Base-by-base conservation (phyloP, 2,113 vertebrate genomes). In the Pimephales promelas region DNA sequence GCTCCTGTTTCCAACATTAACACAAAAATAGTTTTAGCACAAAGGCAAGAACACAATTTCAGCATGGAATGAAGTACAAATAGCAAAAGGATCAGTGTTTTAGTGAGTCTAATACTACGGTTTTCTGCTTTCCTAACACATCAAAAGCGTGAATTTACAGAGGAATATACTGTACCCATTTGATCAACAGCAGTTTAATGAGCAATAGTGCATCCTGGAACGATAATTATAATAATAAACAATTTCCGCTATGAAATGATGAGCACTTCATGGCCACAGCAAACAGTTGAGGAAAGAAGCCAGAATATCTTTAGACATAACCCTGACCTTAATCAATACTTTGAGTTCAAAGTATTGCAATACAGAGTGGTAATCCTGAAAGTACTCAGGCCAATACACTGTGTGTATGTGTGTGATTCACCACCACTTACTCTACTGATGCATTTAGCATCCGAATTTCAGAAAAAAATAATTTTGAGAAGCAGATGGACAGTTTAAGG, bases 121-220 rank as follows among this genome's bases (percentile, higher is more conserved):
- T 64, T 75, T 28, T 75, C 70, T 81, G 80, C 75, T 75, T 78
- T 59, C 68, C 79, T 45, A 82, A 80, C 45, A 84, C 78, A 82
- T 52, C n/a, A 79, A 79, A 81, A 75, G 77, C 72, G 81, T 28
- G 24, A 61, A 8, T 36, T 43, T 36, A 76, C n/a, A 79, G 56
- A 79, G 24, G 73, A 61, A 52, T 59, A 68, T 28, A 78, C 34
- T 52, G 45, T 40, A 81, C 26, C 54, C 66, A 84, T 54, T 84
- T 84, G 47, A 83, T 59, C 36, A 83, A 78, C 70, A 59, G 79
- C 49, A 84, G 68, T 45, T 31, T 84, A 34, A 76, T 80, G n/a
- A 36, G 57, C 36, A 31, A 62, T 28, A 74, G 49, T 6, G n/a
- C 16, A 31, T 73, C 31, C 61, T 61, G 71, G 49, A 47, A 84